Conservation (phyloP, 2,888 invertebrate genomes). For the Zhuqinia jingwanae region DNA sequence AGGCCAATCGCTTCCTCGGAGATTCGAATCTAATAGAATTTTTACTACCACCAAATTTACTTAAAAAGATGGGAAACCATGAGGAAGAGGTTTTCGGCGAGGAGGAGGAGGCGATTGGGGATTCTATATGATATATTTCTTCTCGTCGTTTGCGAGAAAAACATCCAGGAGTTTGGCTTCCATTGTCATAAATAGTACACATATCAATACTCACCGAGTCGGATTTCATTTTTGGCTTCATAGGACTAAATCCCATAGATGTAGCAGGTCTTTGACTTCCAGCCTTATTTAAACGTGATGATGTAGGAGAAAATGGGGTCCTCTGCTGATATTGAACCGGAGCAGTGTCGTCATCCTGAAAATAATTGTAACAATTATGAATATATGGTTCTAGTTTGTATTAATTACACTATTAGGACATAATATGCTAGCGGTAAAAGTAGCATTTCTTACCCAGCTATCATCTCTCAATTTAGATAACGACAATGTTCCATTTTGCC, state of each 20-base stretch:
- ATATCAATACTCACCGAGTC: constrained; percentile 74
- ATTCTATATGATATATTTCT: constrained; percentile 44
- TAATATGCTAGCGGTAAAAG: neutral
- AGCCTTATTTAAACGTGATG: constrained; percentile 42
- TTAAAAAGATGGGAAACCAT: constrained; percentile 56
- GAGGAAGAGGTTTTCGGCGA: constrained; percentile 43
- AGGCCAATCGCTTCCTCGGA: constrained; percentile 49
- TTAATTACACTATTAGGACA: neutral
- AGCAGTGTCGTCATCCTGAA: constrained; percentile 35
- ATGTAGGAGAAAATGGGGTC: constrained; percentile 67
- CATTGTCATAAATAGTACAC: constrained; percentile 55
- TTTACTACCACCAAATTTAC: constrained; percentile 54
- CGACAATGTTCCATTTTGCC: constrained; percentile 60
- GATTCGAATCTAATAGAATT: constrained; percentile 54
- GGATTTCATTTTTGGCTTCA: constrained; percentile 70
- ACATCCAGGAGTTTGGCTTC: constrained; percentile 59
- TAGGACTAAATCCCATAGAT: constrained; percentile 64
- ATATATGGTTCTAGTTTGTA: neutral
- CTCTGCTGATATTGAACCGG: constrained; percentile 6
- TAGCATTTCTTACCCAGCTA: neutral
- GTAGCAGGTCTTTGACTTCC: constrained; percentile 41
- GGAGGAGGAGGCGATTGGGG: constrained; percentile 54
- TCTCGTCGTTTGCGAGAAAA: constrained; percentile 62
- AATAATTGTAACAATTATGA: neutral
- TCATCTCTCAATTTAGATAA: constrained; percentile 51